phyloP scores from a whole-genome alignment of 2,888 invertebrate genomes.

The Pediacus dermestoides region DNA sequence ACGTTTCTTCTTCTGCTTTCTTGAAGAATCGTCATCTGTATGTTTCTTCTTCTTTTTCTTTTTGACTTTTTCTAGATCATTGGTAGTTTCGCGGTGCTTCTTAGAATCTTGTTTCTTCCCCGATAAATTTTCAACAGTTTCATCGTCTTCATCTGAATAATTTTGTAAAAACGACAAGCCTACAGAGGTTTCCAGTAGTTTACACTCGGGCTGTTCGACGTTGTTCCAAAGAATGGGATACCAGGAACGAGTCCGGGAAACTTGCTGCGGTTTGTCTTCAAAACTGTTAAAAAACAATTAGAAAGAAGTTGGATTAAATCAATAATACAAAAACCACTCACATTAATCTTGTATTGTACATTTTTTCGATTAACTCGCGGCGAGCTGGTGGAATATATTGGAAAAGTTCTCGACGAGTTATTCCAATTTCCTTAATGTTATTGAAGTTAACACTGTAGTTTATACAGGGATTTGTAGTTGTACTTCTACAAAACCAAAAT shows the following conservation, averaged over 20 bases:
- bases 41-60: conserved; percentile 14
- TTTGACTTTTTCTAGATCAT: no score
- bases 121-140: no score
- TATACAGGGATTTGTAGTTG: conserved; percentile 36
- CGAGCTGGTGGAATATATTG: conserved; percentile 30
- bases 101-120: conserved; percentile 21
- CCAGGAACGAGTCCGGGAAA: conserved; percentile 37
- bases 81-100: conserved; percentile 12
- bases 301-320: conserved; percentile 2
- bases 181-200: conserved; percentile 41
- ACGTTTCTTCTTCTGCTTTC: no score
- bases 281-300: conserved; percentile 15
- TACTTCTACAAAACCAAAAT: conserved; percentile 40
- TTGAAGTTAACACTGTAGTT: conserved; percentile 35
- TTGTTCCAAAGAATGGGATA: conserved; percentile 37
- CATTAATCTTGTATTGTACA: conserved; percentile 23
- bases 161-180: conserved; percentile 44
- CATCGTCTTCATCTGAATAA: conserved; percentile 43
- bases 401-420: conserved; percentile 33
- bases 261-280: no score
- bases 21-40: no score
- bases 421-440: conserved; percentile 28
- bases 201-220: conserved; percentile 32
- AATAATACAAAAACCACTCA: conserved; percentile 13
- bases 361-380: conserved; percentile 27